phyloP scores from a whole-genome alignment of 2,797 vertebrate species.

The Naso thynnoides region DNA sequence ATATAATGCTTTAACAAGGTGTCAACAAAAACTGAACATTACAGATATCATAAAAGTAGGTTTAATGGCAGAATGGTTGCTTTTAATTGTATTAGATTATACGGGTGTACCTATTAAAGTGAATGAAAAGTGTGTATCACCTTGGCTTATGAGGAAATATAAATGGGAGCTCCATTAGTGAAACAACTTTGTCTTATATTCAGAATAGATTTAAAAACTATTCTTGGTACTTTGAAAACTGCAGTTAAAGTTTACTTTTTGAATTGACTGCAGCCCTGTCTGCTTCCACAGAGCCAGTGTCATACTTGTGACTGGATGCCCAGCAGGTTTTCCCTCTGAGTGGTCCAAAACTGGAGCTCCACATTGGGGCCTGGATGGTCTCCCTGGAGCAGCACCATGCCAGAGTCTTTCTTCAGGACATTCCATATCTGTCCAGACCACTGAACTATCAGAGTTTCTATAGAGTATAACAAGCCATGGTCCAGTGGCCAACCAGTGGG shows the following conservation, averaged over 20 bases:
- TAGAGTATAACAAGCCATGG: slow-evolving; percentile 80
- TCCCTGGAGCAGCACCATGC: slow-evolving; percentile 67
- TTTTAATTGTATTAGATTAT: not conserved
- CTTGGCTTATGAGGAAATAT: not conserved
- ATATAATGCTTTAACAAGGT: not conserved
- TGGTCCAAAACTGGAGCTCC: slow-evolving; percentile 88
- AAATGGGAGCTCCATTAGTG: not conserved
- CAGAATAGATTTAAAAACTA: not conserved
- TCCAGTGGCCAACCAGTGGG: slow-evolving; percentile 74
- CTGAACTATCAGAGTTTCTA: slow-evolving; percentile 82
- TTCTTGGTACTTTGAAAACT: not conserved
- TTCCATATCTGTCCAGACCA: slow-evolving; percentile 82
- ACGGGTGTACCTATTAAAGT: too few species aligned
- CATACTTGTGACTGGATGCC: slow-evolving; percentile 85
- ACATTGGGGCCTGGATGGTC: slow-evolving; percentile 79
- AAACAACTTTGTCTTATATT: not conserved
- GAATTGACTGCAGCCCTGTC: not conserved
- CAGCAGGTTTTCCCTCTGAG: slow-evolving; percentile 81
- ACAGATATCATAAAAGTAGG: not conserved
- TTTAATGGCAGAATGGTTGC: not conserved
- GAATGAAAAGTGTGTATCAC: not conserved
- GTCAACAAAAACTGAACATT: not conserved
- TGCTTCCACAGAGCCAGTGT: slow-evolving; percentile 1
- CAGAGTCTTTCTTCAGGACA: slow-evolving; percentile 83
- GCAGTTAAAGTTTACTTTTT: not conserved